A percentile compares a stretch with the other conserved stretches of the same genome.
Evolutionary conservation across 2,113 vertebrate species (phyloP).

Genomic region (Manacus vitellinus): DNA sequence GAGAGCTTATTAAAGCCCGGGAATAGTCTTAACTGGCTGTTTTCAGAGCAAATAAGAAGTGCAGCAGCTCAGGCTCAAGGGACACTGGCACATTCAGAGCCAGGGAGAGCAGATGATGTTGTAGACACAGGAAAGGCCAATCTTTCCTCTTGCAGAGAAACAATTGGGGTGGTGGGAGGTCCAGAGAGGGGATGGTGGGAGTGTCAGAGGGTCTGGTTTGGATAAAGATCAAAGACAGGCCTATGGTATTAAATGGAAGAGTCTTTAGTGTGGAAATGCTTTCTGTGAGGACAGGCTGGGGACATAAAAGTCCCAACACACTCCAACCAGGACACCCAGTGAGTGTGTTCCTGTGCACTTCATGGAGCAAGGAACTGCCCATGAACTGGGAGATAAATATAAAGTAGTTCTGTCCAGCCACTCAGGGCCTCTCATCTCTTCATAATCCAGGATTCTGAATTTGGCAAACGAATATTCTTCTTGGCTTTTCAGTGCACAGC

Average conservation of each 20-base stretch:
- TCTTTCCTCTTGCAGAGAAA: neutral
- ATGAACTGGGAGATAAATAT: neutral
- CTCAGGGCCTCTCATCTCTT: neutral
- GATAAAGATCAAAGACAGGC: neutral
- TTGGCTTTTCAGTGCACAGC: neutral
- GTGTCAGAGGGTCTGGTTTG: neutral
- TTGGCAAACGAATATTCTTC: neutral
- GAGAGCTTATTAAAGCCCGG: neutral
- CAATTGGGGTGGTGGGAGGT: neutral
- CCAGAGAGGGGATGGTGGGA: neutral
- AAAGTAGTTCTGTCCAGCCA: neutral
- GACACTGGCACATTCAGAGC: neutral
- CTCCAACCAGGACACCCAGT: neutral
- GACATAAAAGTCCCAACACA: neutral
- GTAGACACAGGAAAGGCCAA: neutral
- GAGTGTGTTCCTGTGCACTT: neutral
- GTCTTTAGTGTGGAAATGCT: neutral
- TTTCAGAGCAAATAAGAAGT: neutral
- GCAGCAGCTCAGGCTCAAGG: neutral
- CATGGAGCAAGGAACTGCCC: neutral
- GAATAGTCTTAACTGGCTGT: neutral
- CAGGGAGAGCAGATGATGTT: rapidly evolving
- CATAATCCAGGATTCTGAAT: neutral
- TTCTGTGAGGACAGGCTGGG: neutral
- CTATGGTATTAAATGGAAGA: neutral